Base-by-base conservation (phyloP, 2,113 vertebrate species). In the Acrocephalus arundinaceus region DNA sequence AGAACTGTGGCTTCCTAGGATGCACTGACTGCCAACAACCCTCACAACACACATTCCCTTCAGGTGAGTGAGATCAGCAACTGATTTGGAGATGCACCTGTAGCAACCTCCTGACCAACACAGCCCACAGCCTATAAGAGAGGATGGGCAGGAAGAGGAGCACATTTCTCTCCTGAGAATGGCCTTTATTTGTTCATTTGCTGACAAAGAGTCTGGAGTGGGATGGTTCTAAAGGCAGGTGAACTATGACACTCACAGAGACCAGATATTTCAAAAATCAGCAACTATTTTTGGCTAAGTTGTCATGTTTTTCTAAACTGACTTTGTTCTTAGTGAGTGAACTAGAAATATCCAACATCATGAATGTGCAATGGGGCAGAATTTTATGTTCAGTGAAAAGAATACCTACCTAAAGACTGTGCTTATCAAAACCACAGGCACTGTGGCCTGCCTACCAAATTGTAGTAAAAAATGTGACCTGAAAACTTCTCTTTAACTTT, bases 241-340 rank as follows among this genome's bases (percentile, higher is more conserved):
- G 2, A 25, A 7, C 3, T n/a, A 6, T 33, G 16, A 35, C 0
- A 1, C 7, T 48, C 6, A 19, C 2, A 11, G 6, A 48, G 19
- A 54, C 5, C 3, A 24, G 11, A 0, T 30, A 11, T 11, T 87
- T 28, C 35, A 39, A 59, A 72, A 39, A 77, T 1, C 3, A 58
- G 23, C 8, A 59, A 27, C 59, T 46, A 3, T 0, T 28, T 79
- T 79, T 23, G 27, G 73, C 43, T 85, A 85, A 89, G 43, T 51
- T 74, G 14, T 39, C 0, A 0, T 12, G 18, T 51, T 35, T 81
- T 94, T 65, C 63, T 67, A 22, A 66, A 37, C 5, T 74, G 37
- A 15, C 2, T 66, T 88, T 11, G 4, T 39, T 72, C 35, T 52
- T 63, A 27, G 0, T 81, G 27, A 67, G 25, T 80, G 16, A 80